phyloP scores from a whole-genome alignment of 2,113 vertebrate genomes.

The Catharus minimus region DNA sequence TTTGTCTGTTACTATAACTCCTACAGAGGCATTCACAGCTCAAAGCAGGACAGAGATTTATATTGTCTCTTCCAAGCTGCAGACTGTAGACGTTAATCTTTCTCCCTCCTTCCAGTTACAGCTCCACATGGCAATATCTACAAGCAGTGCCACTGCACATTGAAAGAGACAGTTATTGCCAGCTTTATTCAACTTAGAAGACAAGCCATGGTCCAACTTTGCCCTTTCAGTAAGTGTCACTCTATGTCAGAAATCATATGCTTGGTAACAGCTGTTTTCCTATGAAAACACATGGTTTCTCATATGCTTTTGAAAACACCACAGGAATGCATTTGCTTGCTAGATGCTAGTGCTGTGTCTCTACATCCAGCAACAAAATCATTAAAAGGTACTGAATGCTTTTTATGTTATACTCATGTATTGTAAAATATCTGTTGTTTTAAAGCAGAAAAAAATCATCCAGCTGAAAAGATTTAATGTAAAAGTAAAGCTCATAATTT shows the following conservation, averaged over 20 bases:
- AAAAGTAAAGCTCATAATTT: not conserved
- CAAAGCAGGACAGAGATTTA: slow-evolving; percentile 65
- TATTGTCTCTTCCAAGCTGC: slow-evolving; percentile 44
- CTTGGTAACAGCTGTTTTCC: slow-evolving; percentile 52
- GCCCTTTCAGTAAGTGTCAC: slow-evolving; percentile 3
- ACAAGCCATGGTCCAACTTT: not conserved
- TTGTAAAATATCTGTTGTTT: not conserved
- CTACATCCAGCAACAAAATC: not conserved
- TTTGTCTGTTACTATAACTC: slow-evolving; percentile 69
- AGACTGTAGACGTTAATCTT: slow-evolving; percentile 55
- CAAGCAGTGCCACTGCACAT: not conserved
- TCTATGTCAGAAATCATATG: slow-evolving; percentile 32
- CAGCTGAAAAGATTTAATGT: not conserved
- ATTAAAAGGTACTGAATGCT: not conserved
- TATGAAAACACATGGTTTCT: slow-evolving; percentile 49
- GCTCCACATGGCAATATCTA: not conserved
- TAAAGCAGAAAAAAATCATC: not conserved
- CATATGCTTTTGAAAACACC: slow-evolving; percentile 19
- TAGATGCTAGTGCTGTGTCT: not conserved
- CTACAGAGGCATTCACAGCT: slow-evolving; percentile 56
- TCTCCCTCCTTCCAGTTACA: not conserved
- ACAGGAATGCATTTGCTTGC: not conserved
- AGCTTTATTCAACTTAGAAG: slow-evolving; percentile 5
- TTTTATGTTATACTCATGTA: not conserved
- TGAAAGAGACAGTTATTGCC: slow-evolving; percentile 20